A percentile compares a stretch with the other conserved stretches of the same genome.
phyloP scores from a whole-genome alignment of 2,888 invertebrate species.

The Lithophane socia region DNA sequence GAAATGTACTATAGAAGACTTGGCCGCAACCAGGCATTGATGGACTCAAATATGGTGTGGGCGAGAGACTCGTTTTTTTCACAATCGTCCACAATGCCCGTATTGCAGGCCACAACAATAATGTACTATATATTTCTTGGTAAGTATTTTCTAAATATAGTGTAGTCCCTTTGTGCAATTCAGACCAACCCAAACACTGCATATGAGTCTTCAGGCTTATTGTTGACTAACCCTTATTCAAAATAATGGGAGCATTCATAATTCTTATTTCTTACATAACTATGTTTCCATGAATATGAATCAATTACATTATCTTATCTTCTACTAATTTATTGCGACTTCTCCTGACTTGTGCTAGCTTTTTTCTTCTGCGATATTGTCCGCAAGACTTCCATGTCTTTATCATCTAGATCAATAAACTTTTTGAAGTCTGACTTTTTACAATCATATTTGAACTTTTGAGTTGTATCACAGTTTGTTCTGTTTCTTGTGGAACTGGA shows the following conservation, averaged over 20 bases:
- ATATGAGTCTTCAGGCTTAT: background rate
- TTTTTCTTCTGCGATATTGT: conserved; percentile 70
- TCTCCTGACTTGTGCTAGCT: conserved; percentile 51
- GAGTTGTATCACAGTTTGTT: conserved; percentile 78
- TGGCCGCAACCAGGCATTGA: no score
- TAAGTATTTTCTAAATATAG: conserved; percentile 25
- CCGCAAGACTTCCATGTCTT: conserved; percentile 76
- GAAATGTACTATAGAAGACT: no score
- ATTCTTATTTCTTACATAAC: conserved; percentile 17
- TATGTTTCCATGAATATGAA: conserved; percentile 17
- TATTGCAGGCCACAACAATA: no score
- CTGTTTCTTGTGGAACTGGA: conserved; percentile 68
- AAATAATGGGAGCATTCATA: conserved; percentile 18
- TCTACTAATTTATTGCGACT: conserved; percentile 11
- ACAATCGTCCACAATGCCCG: no score
- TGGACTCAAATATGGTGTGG: no score
- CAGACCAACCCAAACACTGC: conserved; percentile 12
- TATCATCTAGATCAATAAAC: conserved; percentile 74
- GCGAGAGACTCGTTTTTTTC: no score
- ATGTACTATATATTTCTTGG: conserved; percentile 12
- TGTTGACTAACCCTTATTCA: background rate
- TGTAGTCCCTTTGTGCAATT: conserved; percentile 26
- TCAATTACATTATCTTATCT: conserved; percentile 26
- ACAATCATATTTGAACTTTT: conserved; percentile 76
- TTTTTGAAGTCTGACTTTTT: conserved; percentile 71